Conservation (phyloP, 2,888 invertebrate genomes). For the Rhagium mordax region DNA sequence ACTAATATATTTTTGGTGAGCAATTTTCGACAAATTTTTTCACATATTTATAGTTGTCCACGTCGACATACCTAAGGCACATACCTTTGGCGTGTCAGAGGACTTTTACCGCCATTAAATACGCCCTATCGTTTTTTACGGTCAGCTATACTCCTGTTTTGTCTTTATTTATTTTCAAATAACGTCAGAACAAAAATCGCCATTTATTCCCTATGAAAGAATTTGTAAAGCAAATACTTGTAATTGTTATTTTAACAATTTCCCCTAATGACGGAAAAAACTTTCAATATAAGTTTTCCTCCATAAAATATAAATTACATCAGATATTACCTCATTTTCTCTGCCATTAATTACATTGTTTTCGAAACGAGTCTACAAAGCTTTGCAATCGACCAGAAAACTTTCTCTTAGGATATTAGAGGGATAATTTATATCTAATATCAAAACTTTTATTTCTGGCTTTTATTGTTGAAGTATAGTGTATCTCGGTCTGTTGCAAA, state of each 20-base stretch:
- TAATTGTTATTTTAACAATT: background rate
- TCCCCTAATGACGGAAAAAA: background rate
- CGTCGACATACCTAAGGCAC: no score
- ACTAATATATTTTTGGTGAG: no score
- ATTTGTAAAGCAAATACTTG: background rate
- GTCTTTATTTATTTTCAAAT: no score
- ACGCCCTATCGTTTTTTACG: no score
- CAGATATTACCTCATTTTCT: slow-evolving; percentile 30
- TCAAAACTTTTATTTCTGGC: slow-evolving; percentile 27
- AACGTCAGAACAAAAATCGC: no score
- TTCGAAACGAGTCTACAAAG: slow-evolving; percentile 13
- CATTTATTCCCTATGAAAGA: background rate
- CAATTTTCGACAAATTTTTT: no score
- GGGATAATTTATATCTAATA: slow-evolving; percentile 33
- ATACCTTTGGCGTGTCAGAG: no score
- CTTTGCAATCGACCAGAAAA: slow-evolving; percentile 16
- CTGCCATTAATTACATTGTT: slow-evolving; percentile 32
- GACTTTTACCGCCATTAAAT: no score
- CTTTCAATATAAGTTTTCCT: background rate
- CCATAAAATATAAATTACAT: slow-evolving; percentile 29
- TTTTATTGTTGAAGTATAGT: background rate
- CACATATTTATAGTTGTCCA: no score
- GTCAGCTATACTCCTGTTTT: no score
- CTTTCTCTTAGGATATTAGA: slow-evolving; percentile 24
- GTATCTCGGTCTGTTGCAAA: background rate